phyloP scores from a whole-genome alignment of 2,888 invertebrate species.

The Sarcophaga carnaria region DNA sequence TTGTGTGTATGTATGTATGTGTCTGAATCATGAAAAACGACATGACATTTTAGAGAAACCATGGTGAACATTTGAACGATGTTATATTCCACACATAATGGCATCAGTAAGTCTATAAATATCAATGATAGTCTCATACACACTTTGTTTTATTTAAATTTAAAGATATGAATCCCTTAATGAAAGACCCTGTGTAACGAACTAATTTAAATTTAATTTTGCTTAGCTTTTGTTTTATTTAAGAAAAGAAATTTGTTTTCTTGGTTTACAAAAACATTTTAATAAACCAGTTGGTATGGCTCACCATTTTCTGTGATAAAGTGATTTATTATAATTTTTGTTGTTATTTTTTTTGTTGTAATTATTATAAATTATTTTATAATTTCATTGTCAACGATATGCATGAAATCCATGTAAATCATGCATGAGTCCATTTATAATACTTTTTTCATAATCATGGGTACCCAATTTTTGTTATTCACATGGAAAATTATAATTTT shows the following conservation, averaged over 20 bases:
- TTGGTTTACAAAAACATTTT: neutral
- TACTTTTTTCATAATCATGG: too few species aligned
- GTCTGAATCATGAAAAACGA: too few species aligned
- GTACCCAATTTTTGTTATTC: neutral
- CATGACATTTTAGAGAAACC: too few species aligned
- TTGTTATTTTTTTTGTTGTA: neutral
- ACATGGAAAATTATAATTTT: neutral
- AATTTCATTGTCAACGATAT: slow-evolving; percentile 25
- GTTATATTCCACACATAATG: too few species aligned
- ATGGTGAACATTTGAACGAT: too few species aligned
- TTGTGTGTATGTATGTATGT: too few species aligned
- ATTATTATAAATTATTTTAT: neutral
- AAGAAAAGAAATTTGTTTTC: neutral
- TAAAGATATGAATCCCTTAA: too few species aligned
- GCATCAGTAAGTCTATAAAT: too few species aligned
- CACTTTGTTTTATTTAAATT: too few species aligned
- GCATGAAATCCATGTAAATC: slow-evolving; percentile 49
- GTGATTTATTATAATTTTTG: slow-evolving; percentile 48
- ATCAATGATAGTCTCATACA: too few species aligned
- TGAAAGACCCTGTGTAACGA: neutral
- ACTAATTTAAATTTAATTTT: slow-evolving; percentile 44
- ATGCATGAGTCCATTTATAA: neutral
- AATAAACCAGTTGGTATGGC: neutral
- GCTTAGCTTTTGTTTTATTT: neutral
- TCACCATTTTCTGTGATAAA: neutral